These are phyloP conservation scores for Phataginus tricuspis DNA, from an alignment of 2,797 vertebrate species.

Conservation along the genomic window DNA sequence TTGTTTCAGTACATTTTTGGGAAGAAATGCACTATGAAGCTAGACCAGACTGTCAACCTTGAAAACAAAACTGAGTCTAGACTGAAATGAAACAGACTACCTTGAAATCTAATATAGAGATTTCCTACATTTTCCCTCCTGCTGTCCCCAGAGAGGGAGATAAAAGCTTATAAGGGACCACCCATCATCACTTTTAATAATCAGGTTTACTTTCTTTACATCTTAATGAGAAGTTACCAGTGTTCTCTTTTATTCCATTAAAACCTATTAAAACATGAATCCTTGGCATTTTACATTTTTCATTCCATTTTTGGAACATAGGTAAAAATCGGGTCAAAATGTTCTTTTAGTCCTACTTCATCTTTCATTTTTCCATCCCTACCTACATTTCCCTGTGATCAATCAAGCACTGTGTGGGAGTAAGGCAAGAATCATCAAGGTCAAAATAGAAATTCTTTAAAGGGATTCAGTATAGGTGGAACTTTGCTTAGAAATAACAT, in stretches of 20 bases:
- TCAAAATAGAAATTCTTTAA: constrained; percentile 42
- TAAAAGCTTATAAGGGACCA: background rate
- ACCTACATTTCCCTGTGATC: constrained; percentile 52
- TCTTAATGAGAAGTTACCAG: background rate
- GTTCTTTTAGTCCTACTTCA: background rate
- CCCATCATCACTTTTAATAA: background rate
- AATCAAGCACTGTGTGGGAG: constrained; percentile 38
- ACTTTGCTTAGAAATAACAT: background rate
- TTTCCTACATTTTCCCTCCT: background rate
- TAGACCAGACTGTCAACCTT: background rate
- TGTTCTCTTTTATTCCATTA: constrained; percentile 4
- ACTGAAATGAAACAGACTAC: constrained; percentile 37
- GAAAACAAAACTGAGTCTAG: constrained; percentile 48
- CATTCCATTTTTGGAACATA: constrained; percentile 36
- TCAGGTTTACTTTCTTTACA: constrained; percentile 24
- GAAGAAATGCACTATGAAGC: constrained; percentile 54
- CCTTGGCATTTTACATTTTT: constrained; percentile 45
- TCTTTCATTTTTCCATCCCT: constrained; percentile 48
- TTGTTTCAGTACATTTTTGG: constrained; percentile 43
- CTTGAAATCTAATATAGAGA: constrained; percentile 31
- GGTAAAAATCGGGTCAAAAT: constrained; percentile 56
- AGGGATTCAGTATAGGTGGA: background rate
- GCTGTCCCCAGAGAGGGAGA: background rate
- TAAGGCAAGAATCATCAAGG: background rate
- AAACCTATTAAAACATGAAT: background rate